A percentile compares a stretch with the other conserved stretches of the same genome.
phyloP scores from a whole-genome alignment of 1,140 invertebrate genomes.

The Popillia japonica region DNA sequence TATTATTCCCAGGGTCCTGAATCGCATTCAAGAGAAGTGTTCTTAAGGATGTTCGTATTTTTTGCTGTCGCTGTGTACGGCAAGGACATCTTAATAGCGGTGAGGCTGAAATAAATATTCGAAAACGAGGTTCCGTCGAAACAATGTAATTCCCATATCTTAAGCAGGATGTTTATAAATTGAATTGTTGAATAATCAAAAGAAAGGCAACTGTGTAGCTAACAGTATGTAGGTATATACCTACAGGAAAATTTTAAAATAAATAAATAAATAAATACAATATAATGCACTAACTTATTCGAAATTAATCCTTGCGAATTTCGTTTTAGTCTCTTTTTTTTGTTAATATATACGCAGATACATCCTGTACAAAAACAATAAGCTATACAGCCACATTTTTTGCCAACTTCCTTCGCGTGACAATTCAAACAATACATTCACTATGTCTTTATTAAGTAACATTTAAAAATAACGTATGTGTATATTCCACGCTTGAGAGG shows the following conservation, averaged over 20 bases:
- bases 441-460: slow-evolving; percentile 8
- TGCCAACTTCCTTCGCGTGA: neutral
- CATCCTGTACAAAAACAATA: no score
- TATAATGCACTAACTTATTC: no score
- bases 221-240: no score
- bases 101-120: slow-evolving; percentile 11
- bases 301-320: no score
- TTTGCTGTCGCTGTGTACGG: neutral
- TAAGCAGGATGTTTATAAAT: neutral
- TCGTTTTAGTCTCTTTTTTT: no score
- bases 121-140: neutral
- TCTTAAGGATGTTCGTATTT: neutral
- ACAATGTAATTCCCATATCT: slow-evolving; percentile 4
- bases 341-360: no score
- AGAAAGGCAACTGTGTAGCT: no score
- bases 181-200: no score
- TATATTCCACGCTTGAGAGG: slow-evolving; percentile 9
- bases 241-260: no score
- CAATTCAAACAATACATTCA: neutral
- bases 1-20: slow-evolving; percentile 5
- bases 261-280: no score
- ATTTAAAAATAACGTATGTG: slow-evolving; percentile 19
- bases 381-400: neutral
- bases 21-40: neutral
- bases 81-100: slow-evolving; percentile 9